Evolutionary conservation across 2,888 invertebrate genomes (phyloP).

Genomic region (Metellina segmentata): DNA sequence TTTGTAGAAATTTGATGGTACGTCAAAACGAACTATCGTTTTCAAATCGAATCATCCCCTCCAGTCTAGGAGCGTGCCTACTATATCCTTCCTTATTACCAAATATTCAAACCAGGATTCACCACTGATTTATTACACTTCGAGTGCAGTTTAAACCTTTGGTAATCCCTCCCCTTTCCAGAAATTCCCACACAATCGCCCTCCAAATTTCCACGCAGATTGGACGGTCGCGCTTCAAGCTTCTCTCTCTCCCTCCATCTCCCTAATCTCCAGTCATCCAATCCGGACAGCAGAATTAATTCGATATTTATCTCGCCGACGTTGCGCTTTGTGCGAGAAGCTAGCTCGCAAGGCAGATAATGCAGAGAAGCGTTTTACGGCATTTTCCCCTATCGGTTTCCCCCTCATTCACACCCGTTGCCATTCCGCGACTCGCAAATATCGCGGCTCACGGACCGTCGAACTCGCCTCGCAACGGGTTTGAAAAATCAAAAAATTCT

Average conservation of each 20-base stretch:
- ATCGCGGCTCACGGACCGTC: background rate
- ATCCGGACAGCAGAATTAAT: constrained; percentile 52
- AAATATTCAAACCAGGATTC: background rate
- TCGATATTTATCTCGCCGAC: constrained; percentile 62
- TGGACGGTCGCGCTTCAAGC: background rate
- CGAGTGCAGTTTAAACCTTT: background rate
- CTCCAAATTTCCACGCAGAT: constrained; percentile 25
- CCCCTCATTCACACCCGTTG: constrained; percentile 11
- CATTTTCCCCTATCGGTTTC: background rate
- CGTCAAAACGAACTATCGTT: no score
- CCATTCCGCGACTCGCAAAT: constrained; percentile 26
- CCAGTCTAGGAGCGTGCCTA: no score
- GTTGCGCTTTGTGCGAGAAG: constrained; percentile 38
- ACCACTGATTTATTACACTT: background rate
- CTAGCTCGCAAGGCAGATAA: background rate
- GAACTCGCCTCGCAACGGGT: background rate
- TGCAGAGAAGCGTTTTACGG: background rate
- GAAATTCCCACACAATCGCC: constrained; percentile 6
- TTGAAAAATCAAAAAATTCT: background rate
- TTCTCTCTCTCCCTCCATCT: background rate
- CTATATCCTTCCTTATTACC: background rate
- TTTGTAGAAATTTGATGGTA: no score
- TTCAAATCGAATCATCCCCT: no score
- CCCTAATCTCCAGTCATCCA: constrained; percentile 19
- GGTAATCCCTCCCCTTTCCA: background rate